Conservation (phyloP, 1,140 invertebrate genomes). For the Drosophila lini region DNA sequence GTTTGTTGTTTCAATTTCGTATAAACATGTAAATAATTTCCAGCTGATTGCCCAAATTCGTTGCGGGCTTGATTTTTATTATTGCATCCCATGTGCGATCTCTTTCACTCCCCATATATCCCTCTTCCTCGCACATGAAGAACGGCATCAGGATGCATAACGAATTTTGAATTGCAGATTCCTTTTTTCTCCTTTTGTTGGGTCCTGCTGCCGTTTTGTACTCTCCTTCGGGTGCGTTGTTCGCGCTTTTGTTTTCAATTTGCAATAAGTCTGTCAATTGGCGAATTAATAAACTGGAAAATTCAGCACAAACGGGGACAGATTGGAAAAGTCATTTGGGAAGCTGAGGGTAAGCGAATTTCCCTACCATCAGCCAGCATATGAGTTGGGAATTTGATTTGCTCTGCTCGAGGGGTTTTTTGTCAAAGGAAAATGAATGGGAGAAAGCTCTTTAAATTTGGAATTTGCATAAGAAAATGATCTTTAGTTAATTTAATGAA, state of each 20-base stretch:
- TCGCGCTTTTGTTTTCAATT: constrained; percentile 83
- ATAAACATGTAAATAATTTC: constrained; percentile 83
- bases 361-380: constrained; percentile 26
- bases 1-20: constrained; percentile 82
- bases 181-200: constrained; percentile 19
- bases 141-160: constrained; percentile 59
- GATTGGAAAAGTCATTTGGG: constrained; percentile 63
- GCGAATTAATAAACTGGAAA: constrained; percentile 84
- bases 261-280: constrained; percentile 84
- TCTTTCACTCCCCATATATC: constrained; percentile 14
- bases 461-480: background rate
- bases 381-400: constrained; percentile 32
- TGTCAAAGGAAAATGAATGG: background rate
- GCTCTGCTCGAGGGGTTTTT: background rate
- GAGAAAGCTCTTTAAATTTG: background rate
- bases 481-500: background rate
- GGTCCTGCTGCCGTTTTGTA: constrained; percentile 19
- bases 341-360: constrained; percentile 33
- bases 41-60: constrained; percentile 81
- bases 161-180: constrained; percentile 65
- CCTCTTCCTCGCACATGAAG: constrained; percentile 3
- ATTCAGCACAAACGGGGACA: constrained; percentile 66
- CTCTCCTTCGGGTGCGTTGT: constrained; percentile 49
- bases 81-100: constrained; percentile 59
- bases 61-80: constrained; percentile 81